Evolutionary conservation across 2,797 vertebrate species (phyloP), one percentile per base, ranked within the genome.

Genomic region (Arnoldichthys spilopterus): DNA sequence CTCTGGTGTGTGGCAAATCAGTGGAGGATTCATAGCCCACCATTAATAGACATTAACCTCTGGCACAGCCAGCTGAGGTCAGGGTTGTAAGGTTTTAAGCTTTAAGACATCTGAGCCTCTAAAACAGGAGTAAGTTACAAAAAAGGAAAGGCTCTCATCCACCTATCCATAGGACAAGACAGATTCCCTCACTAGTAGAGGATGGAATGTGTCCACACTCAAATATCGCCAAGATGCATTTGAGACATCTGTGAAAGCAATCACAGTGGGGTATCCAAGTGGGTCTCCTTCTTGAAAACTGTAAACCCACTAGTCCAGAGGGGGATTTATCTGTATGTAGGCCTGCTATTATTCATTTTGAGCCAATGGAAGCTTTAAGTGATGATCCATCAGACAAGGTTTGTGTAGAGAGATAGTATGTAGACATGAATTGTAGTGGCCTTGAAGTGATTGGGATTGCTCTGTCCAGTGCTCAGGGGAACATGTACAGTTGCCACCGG

Each of bases 1-100:
- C 91, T 86, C 92, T 93, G 90, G 83, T 91, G 93, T 67, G 69
- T 74, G 73, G 74, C 68, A 83, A 86, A 66, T 87, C 81, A 87
- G 81, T 83, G 72, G 76, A 74, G 63, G 70, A 77, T 72, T 66
- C 61, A 68, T 83, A 40, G 59, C 34, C 2, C 22, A 61, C 43
- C 59, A 61, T 53, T 62, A 24, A 51, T 28, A 73, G 43, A 76
- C 20, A 4, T 30, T 59, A 40, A 66, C 49, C 47, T 34, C 32
- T 22, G 45, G 22, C 13, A 74, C 59, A 68, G 66, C 4, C 28
- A 20, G 40, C 20, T 47, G 72, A 61, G n/a, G 62, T 58, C 77
- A 66, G 62, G 20, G 37, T 56, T n/a, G n/a, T 15, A 28, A 43
- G 24, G 56, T 58, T 62, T 61, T 61, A 45, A 61, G 18, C 34